Conservation (phyloP, 2,113 vertebrate species). For the Pristiophorus japonicus region DNA sequence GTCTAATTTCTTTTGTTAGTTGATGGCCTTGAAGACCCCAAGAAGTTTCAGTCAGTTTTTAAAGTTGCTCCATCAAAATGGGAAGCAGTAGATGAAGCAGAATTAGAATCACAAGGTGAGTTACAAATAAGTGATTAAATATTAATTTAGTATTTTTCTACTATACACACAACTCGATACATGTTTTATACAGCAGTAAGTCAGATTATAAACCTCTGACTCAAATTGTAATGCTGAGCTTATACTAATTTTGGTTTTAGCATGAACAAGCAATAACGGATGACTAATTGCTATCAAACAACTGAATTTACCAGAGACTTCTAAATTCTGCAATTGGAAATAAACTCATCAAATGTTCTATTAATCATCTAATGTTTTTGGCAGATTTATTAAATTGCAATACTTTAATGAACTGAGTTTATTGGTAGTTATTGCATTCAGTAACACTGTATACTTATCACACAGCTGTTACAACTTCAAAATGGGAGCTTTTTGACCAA, state of each 20-base stretch:
- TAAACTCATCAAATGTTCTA: background rate
- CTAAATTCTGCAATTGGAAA: background rate
- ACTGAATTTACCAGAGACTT: background rate
- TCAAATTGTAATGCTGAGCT: background rate
- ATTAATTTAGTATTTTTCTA: too few species aligned
- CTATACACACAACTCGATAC: background rate
- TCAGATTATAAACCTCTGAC: background rate
- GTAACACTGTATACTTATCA: conserved; percentile 35
- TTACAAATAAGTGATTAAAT: conserved; percentile 34
- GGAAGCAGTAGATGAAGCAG: conserved; percentile 92
- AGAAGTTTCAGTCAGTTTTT: conserved; percentile 81
- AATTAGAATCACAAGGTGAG: conserved; percentile 84
- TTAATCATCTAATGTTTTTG: background rate
- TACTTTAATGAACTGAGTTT: background rate
- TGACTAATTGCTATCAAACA: background rate
- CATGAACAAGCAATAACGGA: background rate
- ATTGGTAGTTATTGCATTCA: background rate
- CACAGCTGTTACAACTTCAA: conserved; percentile 90
- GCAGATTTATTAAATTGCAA: background rate
- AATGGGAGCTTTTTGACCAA: conserved; percentile 93
- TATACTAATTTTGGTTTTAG: background rate
- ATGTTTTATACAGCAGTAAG: background rate
- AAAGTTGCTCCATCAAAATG: conserved; percentile 96
- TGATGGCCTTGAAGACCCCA: conserved; percentile 65
- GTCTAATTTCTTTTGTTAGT: conserved; percentile 50